Percentiles rank a stretch among this genome's conserved stretches.
Conservation (phyloP, 2,888 invertebrate genomes). For the Dorcus hopei region DNA sequence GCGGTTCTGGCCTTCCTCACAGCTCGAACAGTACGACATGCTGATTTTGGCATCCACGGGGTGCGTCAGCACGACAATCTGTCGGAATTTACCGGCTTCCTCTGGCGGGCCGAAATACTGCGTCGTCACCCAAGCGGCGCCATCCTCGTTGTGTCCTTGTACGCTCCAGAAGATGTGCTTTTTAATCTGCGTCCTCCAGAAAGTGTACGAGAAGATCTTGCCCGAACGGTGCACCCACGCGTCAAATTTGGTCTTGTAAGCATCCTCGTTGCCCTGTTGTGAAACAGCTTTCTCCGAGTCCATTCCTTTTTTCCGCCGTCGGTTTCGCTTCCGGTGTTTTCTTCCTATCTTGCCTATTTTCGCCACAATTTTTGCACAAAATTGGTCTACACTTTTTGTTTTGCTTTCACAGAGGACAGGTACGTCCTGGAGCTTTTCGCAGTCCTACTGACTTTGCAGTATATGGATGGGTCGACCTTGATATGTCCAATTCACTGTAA, state of each 20-base stretch:
- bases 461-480: too few relatives aligned
- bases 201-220: conserved; percentile 45
- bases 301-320: conserved; percentile 7
- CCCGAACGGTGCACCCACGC: conserved; percentile 38
- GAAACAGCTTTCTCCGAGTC: conserved; percentile 1
- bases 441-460: too few relatives aligned
- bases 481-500: too few relatives aligned
- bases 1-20: conserved; percentile 39
- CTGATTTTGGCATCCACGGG: conserved; percentile 43
- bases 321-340: conserved; percentile 1
- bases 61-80: conserved; percentile 42
- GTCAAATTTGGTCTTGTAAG: conserved; percentile 40
- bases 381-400: too few relatives aligned
- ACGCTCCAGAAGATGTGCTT: conserved; percentile 47
- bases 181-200: conserved; percentile 44
- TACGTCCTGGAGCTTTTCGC: too few relatives aligned
- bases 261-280: conserved; percentile 24
- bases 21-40: conserved; percentile 40
- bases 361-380: too few relatives aligned
- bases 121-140: conserved; percentile 41
- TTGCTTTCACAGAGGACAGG: too few relatives aligned
- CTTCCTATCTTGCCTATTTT: conserved; percentile 2
- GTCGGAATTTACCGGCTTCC: conserved; percentile 39
- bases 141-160: conserved; percentile 40
- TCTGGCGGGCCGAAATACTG: conserved; percentile 41